Conservation (phyloP, 2,888 invertebrate genomes). For the Gastrophysa polygoni region DNA sequence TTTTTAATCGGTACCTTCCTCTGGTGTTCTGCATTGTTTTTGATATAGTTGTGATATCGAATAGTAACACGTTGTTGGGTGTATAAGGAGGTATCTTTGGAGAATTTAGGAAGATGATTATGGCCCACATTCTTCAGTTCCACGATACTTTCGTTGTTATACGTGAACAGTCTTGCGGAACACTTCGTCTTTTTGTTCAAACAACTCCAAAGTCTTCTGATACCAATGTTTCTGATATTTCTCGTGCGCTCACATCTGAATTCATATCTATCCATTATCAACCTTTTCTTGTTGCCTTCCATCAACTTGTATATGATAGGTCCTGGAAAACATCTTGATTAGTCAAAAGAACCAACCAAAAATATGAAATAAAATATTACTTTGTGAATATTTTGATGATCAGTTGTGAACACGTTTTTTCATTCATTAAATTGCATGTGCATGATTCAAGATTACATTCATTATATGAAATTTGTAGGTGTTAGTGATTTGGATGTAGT, state of each 20-base stretch:
- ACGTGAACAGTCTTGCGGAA: neutral
- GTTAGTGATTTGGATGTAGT: too few relatives aligned
- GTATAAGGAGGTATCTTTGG: neutral
- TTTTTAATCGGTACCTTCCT: neutral
- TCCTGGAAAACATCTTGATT: neutral
- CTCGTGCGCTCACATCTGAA: neutral
- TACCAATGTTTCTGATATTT: neutral
- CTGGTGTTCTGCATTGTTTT: neutral
- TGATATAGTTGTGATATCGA: neutral
- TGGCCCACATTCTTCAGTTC: slow-evolving; percentile 2
- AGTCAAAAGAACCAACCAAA: too few relatives aligned
- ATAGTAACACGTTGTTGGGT: neutral
- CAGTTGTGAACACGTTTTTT: too few relatives aligned
- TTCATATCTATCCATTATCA: neutral
- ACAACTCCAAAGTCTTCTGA: slow-evolving; percentile 4
- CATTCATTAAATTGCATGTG: too few relatives aligned
- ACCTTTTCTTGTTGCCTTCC: neutral
- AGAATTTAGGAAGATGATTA: neutral
- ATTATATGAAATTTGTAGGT: too few relatives aligned
- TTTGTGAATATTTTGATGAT: too few relatives aligned
- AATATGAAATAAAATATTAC: too few relatives aligned
- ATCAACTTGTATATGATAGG: neutral
- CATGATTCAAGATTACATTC: too few relatives aligned
- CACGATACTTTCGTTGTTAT: neutral
- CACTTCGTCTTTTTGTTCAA: slow-evolving; percentile 1